A percentile compares a stretch with the other conserved stretches of the same genome.
Conservation (phyloP, 2,113 vertebrate species). For the pig (Sus scrofa) region DNA sequence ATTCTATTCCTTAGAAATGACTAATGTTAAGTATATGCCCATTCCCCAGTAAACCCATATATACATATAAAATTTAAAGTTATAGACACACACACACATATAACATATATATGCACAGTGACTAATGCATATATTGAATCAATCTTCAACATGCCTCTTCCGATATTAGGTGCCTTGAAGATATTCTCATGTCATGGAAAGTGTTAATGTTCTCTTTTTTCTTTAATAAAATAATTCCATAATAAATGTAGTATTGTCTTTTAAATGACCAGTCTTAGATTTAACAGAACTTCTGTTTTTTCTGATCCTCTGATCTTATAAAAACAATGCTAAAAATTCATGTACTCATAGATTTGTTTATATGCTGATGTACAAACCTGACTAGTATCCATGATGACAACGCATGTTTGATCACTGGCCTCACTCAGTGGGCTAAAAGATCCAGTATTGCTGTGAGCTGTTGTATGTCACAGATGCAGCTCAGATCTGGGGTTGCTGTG, state of each 20-base stretch:
- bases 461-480: no score
- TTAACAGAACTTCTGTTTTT: background rate
- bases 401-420: no score
- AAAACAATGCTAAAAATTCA: background rate
- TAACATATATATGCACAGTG: background rate
- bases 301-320: background rate
- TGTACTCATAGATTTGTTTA: no score
- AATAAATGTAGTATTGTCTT: background rate
- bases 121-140: background rate
- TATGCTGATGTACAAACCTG: no score
- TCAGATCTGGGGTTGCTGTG: no score
- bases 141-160: background rate
- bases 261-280: background rate
- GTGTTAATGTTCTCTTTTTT: background rate
- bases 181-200: background rate
- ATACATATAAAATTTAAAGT: background rate
- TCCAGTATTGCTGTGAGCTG: no score
- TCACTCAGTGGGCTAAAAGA: no score
- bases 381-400: no score
- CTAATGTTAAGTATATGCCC: background rate
- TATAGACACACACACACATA: background rate
- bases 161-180: background rate
- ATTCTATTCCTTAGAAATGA: background rate
- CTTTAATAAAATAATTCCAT: no score
- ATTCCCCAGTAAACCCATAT: background rate